A percentile compares a stretch with the other conserved stretches of the same genome.
Evolutionary conservation across 2,113 vertebrate species (phyloP).

Genomic region (Meles meles): DNA sequence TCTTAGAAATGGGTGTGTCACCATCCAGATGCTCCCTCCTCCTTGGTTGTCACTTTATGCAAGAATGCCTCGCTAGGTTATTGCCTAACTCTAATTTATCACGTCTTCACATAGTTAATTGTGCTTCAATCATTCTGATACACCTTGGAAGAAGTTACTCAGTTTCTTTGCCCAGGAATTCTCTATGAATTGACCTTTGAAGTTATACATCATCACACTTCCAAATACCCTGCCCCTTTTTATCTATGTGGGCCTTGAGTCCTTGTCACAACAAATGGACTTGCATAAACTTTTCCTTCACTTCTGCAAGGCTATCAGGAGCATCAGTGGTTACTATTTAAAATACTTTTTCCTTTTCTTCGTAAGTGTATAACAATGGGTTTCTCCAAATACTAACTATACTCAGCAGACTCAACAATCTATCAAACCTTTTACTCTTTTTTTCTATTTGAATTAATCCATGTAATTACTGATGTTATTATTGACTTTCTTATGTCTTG

Average conservation of each 20-base stretch:
- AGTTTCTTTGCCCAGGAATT: not conserved
- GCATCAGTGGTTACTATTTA: not conserved
- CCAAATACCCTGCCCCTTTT: not conserved
- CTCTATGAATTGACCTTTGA: not conserved
- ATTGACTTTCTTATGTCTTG: not conserved
- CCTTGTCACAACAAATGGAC: not conserved
- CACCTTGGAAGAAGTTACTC: not conserved
- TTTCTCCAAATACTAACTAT: not conserved
- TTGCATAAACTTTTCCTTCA: not conserved
- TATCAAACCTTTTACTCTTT: not conserved
- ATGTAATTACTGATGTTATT: too few species aligned
- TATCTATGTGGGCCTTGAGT: not conserved
- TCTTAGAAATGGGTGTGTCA: not conserved
- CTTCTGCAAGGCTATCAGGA: not conserved
- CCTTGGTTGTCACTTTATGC: not conserved
- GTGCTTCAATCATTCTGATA: slow-evolving; percentile 17
- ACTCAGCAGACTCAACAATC: not conserved
- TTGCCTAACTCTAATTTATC: not conserved
- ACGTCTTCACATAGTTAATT: not conserved
- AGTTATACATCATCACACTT: not conserved
- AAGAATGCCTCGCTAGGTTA: not conserved
- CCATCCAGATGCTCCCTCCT: not conserved
- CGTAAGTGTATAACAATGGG: not conserved
- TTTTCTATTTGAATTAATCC: not conserved
- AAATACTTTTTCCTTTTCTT: not conserved